These are phyloP conservation scores for Ditula angustiorana DNA, from an alignment of 2,888 invertebrate species.

Conservation along the genomic window DNA sequence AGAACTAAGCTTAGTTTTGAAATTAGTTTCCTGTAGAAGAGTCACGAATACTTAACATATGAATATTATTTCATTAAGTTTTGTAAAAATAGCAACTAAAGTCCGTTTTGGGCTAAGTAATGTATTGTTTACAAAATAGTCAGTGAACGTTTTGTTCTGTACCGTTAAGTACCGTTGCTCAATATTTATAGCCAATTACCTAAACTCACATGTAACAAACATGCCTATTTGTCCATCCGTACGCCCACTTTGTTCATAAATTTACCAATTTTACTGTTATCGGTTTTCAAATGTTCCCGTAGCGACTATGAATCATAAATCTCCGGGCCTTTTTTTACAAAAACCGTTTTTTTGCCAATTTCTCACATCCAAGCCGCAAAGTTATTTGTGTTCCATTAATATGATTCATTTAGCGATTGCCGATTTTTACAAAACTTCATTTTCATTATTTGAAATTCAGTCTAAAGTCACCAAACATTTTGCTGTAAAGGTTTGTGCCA, in stretches of 20 bases:
- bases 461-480: neutral
- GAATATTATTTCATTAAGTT: neutral
- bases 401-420: slow-evolving; percentile 20
- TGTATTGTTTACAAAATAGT: neutral
- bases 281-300: slow-evolving; percentile 47
- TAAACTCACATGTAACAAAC: slow-evolving; percentile 48
- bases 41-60: no score
- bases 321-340: slow-evolving; percentile 48
- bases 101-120: neutral
- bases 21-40: no score
- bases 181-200: slow-evolving; percentile 46
- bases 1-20: no score
- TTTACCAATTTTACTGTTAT: slow-evolving; percentile 58
- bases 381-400: slow-evolving; percentile 32
- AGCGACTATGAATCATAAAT: slow-evolving; percentile 52
- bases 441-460: neutral
- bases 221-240: slow-evolving; percentile 46
- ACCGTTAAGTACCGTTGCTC: neutral
- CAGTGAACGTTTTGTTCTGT: neutral
- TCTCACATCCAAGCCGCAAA: slow-evolving; percentile 36
- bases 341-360: slow-evolving; percentile 40
- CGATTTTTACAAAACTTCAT: slow-evolving; percentile 5
- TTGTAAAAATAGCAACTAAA: neutral
- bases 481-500: no score
- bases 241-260: slow-evolving; percentile 51